Evolutionary conservation across 2,888 invertebrate species (phyloP), one percentile per base, ranked within the genome.

Genomic region (Anthrax anthrax): DNA sequence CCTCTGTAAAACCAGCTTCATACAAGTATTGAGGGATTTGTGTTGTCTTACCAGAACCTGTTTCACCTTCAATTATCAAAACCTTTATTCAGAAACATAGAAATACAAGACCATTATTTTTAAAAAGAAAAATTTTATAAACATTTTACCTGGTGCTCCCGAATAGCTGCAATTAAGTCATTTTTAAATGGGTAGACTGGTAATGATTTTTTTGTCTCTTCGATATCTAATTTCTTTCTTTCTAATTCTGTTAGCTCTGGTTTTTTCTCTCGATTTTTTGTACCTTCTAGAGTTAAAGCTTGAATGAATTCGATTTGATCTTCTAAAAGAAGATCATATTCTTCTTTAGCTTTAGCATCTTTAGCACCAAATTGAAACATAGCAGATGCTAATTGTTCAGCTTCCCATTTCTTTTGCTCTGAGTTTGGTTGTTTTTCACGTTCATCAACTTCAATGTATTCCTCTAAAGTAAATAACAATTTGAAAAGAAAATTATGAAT

Each of bases 231-330:
- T 55, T 82, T 78, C 61, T 84, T 81, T 58, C 76, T 81, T 64
- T 87, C 76, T 34, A 73, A 60, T 58, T 78, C 84, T 17, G 80
- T 77, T 46, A 84, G 61, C 59, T 78, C 72, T 6, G 74, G 70
- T 57, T 79, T 74, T 54, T 76, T 72, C 59, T 70, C 74, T 51
- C 70, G 70, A 3, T 60, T 60, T 65, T 72, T 73, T 29, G 75
- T 77, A 9, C 88, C 90, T 52, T 87, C 84, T 63, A 89, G 72
- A 55, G 81, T 82, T 1, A 89, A 65, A 0, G 86, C 85, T 68
- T 97, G 92, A 51, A 98, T 88, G 64, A 98, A 99, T 62, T 97
- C 94, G 58, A 99, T 95, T 68, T 96, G 90, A 66, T 97, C 96
- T 63, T 96, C 95, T 54, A 98, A 69, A 32, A 97, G 70, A 29